These are phyloP conservation scores for Dolichomitus sp. DNA, from an alignment of 2,888 invertebrate species.

Conservation along the genomic window DNA sequence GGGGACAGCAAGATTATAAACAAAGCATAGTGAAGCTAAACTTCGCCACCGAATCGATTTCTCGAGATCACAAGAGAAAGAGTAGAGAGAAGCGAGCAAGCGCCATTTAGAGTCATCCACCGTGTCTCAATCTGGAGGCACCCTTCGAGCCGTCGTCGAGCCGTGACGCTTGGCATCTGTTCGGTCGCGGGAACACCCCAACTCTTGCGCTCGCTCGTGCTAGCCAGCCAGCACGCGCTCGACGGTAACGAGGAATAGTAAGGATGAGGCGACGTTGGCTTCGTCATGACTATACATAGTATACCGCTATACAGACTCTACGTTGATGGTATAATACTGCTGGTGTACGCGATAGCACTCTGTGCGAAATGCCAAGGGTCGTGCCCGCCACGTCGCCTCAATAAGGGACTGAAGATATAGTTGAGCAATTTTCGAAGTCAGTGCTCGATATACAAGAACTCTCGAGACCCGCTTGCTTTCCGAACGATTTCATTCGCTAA, in stretches of 20 bases:
- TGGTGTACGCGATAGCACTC: conserved; percentile 57
- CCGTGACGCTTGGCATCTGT: conserved; percentile 86
- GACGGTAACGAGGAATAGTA: conserved; percentile 66
- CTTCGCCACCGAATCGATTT: conserved; percentile 65
- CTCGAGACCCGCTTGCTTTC: conserved; percentile 65
- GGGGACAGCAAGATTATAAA: background rate
- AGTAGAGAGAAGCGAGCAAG: conserved; percentile 74
- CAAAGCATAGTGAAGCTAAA: conserved; percentile 30
- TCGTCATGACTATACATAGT: conserved; percentile 38
- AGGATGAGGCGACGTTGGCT: conserved; percentile 50
- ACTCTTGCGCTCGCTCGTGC: conserved; percentile 34
- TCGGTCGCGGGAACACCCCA: conserved; percentile 71
- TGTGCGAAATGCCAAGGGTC: conserved; percentile 79
- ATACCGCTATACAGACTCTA: conserved; percentile 35
- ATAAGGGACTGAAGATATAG: conserved; percentile 59
- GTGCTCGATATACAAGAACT: conserved; percentile 36
- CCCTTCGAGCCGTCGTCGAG: conserved; percentile 84
- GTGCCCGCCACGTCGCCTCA: conserved; percentile 57
- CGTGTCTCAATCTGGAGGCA: conserved; percentile 84
- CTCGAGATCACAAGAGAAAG: conserved; percentile 50
- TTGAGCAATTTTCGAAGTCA: conserved; percentile 51
- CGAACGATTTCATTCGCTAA: conserved; percentile 75
- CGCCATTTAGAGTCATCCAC: conserved; percentile 85
- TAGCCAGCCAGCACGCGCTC: conserved; percentile 54
- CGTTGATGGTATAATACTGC: conserved; percentile 47